These are phyloP conservation scores for Drosophila anomelani DNA, from an alignment of 2,888 invertebrate species.

Conservation along the genomic window DNA sequence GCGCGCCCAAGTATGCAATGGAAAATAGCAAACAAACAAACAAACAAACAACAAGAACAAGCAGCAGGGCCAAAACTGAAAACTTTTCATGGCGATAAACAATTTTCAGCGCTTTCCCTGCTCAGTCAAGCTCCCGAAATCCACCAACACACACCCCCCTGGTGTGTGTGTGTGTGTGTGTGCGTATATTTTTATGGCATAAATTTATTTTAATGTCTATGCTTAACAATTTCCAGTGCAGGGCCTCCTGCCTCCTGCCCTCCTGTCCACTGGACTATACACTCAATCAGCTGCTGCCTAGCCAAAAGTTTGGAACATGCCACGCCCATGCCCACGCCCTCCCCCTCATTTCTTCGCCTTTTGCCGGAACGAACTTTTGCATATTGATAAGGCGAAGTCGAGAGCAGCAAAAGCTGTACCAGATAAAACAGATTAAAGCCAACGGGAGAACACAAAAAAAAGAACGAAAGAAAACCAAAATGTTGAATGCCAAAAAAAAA, in stretches of 20 bases:
- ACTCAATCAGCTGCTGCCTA: slow-evolving; percentile 54
- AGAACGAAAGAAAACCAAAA: neutral
- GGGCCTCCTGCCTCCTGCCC: slow-evolving; percentile 1
- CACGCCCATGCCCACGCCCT: slow-evolving; percentile 16
- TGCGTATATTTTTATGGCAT: slow-evolving; percentile 63
- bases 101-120: slow-evolving; percentile 63
- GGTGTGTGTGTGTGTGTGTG: slow-evolving; percentile 26
- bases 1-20: slow-evolving; percentile 55
- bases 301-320: slow-evolving; percentile 42
- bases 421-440: slow-evolving; percentile 73
- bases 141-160: neutral
- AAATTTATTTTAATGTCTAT: slow-evolving; percentile 81
- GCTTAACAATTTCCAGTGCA: slow-evolving; percentile 76
- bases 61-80: slow-evolving; percentile 46
- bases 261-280: slow-evolving; percentile 31
- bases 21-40: slow-evolving; percentile 47
- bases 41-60: slow-evolving; percentile 35
- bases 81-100: slow-evolving; percentile 76
- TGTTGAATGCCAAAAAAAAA: slow-evolving; percentile 19
- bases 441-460: neutral
- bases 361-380: slow-evolving; percentile 61
- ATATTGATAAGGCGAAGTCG: slow-evolving; percentile 71
- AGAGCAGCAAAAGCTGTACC: slow-evolving; percentile 29
- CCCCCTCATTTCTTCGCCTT: slow-evolving; percentile 35
- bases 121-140: slow-evolving; percentile 19